phyloP scores from a whole-genome alignment of 2,888 invertebrate genomes.

The Mythimna ferrago region DNA sequence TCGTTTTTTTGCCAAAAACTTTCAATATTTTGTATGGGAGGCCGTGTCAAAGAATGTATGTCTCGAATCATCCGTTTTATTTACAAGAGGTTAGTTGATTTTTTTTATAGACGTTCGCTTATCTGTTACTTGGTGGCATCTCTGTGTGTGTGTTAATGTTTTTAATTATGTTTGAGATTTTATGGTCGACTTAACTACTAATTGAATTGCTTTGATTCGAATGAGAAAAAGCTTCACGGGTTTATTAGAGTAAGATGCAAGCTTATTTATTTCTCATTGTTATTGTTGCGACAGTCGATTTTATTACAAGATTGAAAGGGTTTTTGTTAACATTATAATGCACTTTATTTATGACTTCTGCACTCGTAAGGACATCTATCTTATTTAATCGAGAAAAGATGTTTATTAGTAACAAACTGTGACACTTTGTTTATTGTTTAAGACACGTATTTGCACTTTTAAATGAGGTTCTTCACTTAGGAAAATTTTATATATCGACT shows the following conservation, averaged over 20 bases:
- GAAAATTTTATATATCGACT: not conserved
- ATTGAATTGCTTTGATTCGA: not conserved
- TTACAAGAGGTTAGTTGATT: conserved; percentile 67
- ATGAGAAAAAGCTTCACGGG: not conserved
- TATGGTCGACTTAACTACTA: not conserved
- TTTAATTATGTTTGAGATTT: conserved; percentile 11
- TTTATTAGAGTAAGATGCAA: not conserved
- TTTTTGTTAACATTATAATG: conserved; percentile 18
- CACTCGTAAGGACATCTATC: not conserved
- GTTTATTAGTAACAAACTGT: too few relatives aligned
- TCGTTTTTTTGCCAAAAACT: conserved; percentile 51
- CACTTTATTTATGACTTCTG: conserved; percentile 20
- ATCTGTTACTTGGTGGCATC: conserved; percentile 1
- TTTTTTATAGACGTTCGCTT: conserved; percentile 20
- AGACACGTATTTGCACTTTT: not conserved
- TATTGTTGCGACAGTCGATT: conserved; percentile 1
- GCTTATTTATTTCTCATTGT: not conserved
- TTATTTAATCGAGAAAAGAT: not conserved
- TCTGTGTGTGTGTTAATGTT: conserved; percentile 11
- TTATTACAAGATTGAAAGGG: not conserved
- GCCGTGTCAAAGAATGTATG: conserved; percentile 60
- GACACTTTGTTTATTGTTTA: conserved; percentile 1
- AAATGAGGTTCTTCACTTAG: not conserved
- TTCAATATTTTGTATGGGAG: conserved; percentile 62
- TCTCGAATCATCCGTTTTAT: conserved; percentile 48